Percentiles rank a stretch among this genome's conserved stretches.
phyloP scores from a whole-genome alignment of 2,797 vertebrate species.

The Echeneis naucrates region DNA sequence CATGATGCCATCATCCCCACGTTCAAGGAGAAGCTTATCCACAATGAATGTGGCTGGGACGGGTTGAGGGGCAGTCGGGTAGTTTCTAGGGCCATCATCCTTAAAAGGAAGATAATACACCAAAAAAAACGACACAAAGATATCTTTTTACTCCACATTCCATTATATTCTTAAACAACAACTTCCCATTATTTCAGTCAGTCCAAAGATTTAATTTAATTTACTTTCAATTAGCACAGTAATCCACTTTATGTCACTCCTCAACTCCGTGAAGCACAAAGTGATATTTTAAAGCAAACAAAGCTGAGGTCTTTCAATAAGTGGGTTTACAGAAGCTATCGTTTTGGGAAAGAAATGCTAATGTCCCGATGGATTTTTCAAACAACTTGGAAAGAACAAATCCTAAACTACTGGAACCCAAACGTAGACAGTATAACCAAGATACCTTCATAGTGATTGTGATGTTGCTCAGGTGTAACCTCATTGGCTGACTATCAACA shows the following conservation, averaged over 20 bases:
- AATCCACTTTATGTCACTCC: neutral
- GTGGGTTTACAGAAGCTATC: neutral
- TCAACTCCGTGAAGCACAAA: neutral
- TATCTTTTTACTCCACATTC: slow-evolving; percentile 1
- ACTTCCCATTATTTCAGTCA: neutral
- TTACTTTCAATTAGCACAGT: neutral
- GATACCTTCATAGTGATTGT: slow-evolving; percentile 90
- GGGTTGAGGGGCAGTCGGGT: slow-evolving; percentile 91
- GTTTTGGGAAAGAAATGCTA: neutral
- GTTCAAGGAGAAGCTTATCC: slow-evolving; percentile 87
- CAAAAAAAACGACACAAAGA: slow-evolving; percentile 18
- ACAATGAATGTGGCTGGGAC: slow-evolving; percentile 88
- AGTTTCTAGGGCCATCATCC: slow-evolving; percentile 92
- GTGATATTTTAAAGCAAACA: neutral
- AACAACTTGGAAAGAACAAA: no score
- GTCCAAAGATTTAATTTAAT: neutral
- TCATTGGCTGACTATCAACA: slow-evolving; percentile 89
- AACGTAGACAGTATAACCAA: neutral
- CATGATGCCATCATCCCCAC: slow-evolving; percentile 90
- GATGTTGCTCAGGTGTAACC: slow-evolving; percentile 87
- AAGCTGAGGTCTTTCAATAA: neutral
- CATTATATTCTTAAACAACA: neutral
- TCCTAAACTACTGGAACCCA: no score
- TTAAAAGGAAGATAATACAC: no score
- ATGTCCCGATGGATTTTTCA: no score